Evolutionary conservation across 1,140 invertebrate genomes (phyloP), one percentile per base, ranked within the genome.

Genomic region (Drosophila oshimai): DNA sequence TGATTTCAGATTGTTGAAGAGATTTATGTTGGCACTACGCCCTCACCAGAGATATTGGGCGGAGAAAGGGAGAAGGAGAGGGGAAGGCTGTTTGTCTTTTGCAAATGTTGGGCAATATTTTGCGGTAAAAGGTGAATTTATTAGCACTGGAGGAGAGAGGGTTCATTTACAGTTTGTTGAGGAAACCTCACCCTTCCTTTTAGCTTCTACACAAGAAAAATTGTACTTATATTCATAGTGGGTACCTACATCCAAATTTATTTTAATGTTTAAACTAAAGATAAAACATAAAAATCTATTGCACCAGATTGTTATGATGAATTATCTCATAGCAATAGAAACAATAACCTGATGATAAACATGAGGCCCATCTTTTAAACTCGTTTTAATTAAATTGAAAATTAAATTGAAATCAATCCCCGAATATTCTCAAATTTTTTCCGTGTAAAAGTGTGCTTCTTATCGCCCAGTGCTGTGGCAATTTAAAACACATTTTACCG

Each of bases 31-130:
- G 53, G 20, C 28, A 58, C 55, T 53, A 53, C 55, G 33, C 47
- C 55, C 55, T 20, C 33, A 58, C n/a, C 22, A 22, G 20, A 4
- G 47, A 6, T 29, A 29, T n/a, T 6, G 17, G 42, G n/a, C 17
- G 10, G 13, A 24, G 18, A 36, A n/a, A n/a, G 6, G 2, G 4
- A 18, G 9, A 6, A 1, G 33, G 51, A n/a, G 1, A 3, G 2
- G 3, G 10, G 17, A 15, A 18, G 0, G 62, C 54, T 84, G 79
- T 84, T 86, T 84, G 71, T 84, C 65, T 80, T 80, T 68, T 42
- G 80, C 80, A 80, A 84, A 84, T 84, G 75, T 75, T 80, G 74
- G 81, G 67, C 80, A 84, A 86, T 84, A 84, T 84, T 84, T 84
- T 84, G 80, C 58, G 80, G 72, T 84, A 84, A 84, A 84, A 84